These are phyloP conservation scores for Hydrophis major DNA, from an alignment of 2,797 vertebrate species.

Conservation along the genomic window DNA sequence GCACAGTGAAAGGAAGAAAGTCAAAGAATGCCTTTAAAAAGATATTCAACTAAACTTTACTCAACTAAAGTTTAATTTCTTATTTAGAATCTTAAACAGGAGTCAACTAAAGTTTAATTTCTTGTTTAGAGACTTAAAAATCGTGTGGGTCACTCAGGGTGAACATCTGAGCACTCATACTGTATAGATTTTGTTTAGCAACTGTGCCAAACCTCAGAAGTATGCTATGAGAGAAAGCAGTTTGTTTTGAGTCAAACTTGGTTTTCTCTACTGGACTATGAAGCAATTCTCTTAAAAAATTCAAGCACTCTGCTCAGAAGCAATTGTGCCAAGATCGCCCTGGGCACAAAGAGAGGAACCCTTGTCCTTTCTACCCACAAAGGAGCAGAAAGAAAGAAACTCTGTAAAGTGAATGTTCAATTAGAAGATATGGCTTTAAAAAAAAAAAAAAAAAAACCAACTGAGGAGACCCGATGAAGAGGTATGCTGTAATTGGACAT, in stretches of 20 bases:
- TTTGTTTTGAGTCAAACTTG: background rate
- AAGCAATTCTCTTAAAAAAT: background rate
- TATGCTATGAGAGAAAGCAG: background rate
- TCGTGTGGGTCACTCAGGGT: background rate
- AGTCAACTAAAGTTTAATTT: background rate
- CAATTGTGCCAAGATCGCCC: background rate
- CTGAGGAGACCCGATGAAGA: background rate
- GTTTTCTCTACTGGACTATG: background rate
- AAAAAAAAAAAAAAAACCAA: background rate
- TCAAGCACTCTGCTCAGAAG: background rate
- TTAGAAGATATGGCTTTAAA: background rate
- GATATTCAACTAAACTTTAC: too few relatives aligned
- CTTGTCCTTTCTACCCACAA: background rate
- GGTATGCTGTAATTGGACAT: background rate
- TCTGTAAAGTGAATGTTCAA: background rate
- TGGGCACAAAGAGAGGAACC: background rate
- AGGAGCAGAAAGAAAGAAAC: background rate
- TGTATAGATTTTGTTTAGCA: background rate
- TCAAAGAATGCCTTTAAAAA: background rate
- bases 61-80: background rate
- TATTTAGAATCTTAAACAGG: background rate
- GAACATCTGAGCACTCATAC: background rate
- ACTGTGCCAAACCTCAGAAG: background rate
- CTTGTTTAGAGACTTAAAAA: background rate
- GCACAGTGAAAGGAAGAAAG: background rate